Evolutionary conservation across 2,888 invertebrate genomes (phyloP).

Genomic region (Nomada flava): DNA sequence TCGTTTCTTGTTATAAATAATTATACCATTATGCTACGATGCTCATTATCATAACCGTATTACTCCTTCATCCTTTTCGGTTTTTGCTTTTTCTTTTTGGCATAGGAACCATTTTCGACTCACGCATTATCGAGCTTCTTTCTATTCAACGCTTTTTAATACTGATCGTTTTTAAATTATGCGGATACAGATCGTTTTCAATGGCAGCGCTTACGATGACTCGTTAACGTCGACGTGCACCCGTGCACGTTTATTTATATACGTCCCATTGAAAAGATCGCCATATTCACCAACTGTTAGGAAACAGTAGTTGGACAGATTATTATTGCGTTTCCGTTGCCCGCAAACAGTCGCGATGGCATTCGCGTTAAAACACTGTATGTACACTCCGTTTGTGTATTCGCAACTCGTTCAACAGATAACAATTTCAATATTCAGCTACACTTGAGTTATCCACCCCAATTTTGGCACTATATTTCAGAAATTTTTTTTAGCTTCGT

Average conservation of each 20-base stretch:
- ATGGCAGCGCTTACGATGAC: constrained; percentile 32
- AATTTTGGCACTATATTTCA: background rate
- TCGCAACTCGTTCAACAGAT: constrained; percentile 20
- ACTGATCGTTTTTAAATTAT: constrained; percentile 67
- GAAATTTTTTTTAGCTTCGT: background rate
- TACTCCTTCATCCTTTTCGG: constrained; percentile 44
- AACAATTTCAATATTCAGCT: constrained; percentile 4
- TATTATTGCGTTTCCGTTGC: constrained; percentile 42
- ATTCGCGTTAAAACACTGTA: constrained; percentile 15
- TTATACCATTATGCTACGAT: constrained; percentile 64
- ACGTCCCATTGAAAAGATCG: constrained; percentile 22
- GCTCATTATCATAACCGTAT: constrained; percentile 18
- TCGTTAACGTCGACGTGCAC: constrained; percentile 16
- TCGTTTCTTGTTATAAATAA: constrained; percentile 65
- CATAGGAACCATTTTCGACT: constrained; percentile 68
- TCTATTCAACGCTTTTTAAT: constrained; percentile 68
- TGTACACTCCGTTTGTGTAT: constrained; percentile 22
- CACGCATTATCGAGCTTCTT: constrained; percentile 62
- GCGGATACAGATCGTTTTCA: constrained; percentile 49
- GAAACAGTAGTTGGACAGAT: constrained; percentile 28
- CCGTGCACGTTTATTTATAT: constrained; percentile 14
- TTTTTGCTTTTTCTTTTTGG: constrained; percentile 58
- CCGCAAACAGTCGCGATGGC: constrained; percentile 21
- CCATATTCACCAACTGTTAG: constrained; percentile 36
- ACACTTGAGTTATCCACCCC: background rate